These are phyloP conservation scores for Procambarus clarkii DNA, from an alignment of 1,140 invertebrate species.

Conservation along the genomic window DNA sequence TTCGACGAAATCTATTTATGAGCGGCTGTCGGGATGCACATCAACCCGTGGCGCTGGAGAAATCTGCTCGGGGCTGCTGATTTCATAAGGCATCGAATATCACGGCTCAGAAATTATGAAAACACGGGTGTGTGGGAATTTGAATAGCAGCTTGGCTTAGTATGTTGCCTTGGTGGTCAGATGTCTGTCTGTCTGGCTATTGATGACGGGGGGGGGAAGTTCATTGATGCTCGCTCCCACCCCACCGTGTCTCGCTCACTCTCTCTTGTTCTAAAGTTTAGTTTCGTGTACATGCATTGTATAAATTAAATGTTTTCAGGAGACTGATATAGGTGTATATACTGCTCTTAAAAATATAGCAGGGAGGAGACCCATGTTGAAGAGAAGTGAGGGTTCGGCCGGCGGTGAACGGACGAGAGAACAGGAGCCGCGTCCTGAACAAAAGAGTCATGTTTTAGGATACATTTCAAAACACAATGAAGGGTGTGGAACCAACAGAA, in stretches of 20 bases:
- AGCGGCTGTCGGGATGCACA: not conserved
- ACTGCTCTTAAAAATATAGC: not conserved
- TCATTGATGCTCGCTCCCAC: too few species aligned
- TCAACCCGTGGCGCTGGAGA: not conserved
- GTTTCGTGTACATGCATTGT: too few species aligned
- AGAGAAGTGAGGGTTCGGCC: not conserved
- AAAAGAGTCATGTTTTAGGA: constrained; percentile 59
- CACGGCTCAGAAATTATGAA: constrained; percentile 47
- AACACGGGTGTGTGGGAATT: constrained; percentile 37
- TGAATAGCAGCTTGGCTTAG: constrained; percentile 37
- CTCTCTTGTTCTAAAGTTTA: too few species aligned
- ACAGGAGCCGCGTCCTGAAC: constrained; percentile 16
- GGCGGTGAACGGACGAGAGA: constrained; percentile 10
- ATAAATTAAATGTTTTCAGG: too few species aligned
- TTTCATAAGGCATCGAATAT: constrained; percentile 33
- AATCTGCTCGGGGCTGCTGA: not conserved
- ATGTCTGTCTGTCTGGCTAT: not conserved
- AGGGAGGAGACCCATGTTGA: not conserved
- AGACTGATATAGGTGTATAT: not conserved
- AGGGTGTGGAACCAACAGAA: constrained; percentile 63
- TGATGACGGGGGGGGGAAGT: not conserved
- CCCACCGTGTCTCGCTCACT: too few species aligned
- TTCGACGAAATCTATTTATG: not conserved
- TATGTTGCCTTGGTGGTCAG: not conserved
- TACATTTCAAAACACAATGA: constrained; percentile 68